Percentiles rank a stretch among this genome's conserved stretches.
phyloP scores from a whole-genome alignment of 2,888 invertebrate genomes.

The Marasmarcha lunaedactyla region DNA sequence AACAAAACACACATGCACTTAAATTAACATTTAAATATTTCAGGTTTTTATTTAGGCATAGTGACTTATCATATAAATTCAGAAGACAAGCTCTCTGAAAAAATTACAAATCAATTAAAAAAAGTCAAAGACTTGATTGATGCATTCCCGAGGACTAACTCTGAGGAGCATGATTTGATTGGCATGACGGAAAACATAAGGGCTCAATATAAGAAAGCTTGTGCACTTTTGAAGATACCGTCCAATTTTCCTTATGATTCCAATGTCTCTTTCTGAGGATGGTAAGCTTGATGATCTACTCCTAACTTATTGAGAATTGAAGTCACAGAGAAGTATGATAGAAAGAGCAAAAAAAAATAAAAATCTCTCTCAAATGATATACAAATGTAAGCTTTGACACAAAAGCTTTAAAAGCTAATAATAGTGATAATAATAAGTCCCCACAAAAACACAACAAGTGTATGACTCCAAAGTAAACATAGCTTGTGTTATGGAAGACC shows the following conservation, averaged over 20 bases:
- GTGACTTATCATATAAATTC: constrained; percentile 57
- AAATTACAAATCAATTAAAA: constrained; percentile 60
- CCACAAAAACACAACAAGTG: too few relatives aligned
- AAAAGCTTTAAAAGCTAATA: too few relatives aligned
- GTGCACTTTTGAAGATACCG: constrained; percentile 75
- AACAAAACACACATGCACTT: too few relatives aligned
- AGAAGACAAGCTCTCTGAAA: constrained; percentile 52
- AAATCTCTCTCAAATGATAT: too few relatives aligned
- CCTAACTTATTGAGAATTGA: too few relatives aligned
- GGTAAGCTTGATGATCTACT: constrained; percentile 7
- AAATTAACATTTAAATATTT: too few relatives aligned
- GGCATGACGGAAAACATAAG: constrained; percentile 73
- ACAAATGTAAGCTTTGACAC: too few relatives aligned
- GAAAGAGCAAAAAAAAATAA: too few relatives aligned
- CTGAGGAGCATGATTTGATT: constrained; percentile 74
- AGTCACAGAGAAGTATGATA: too few relatives aligned
- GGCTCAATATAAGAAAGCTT: constrained; percentile 76
- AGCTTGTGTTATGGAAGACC: too few relatives aligned
- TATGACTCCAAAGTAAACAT: too few relatives aligned
- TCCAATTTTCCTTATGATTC: constrained; percentile 65
- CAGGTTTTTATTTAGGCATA: constrained; percentile 77
- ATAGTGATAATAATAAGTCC: too few relatives aligned
- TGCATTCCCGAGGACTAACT: constrained; percentile 75
- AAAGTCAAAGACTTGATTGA: constrained; percentile 72
- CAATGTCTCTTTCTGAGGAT: constrained; percentile 69